Evolutionary conservation across 2,113 vertebrate genomes (phyloP), one percentile per base, ranked within the genome.

Genomic region (Anoura caudifer): DNA sequence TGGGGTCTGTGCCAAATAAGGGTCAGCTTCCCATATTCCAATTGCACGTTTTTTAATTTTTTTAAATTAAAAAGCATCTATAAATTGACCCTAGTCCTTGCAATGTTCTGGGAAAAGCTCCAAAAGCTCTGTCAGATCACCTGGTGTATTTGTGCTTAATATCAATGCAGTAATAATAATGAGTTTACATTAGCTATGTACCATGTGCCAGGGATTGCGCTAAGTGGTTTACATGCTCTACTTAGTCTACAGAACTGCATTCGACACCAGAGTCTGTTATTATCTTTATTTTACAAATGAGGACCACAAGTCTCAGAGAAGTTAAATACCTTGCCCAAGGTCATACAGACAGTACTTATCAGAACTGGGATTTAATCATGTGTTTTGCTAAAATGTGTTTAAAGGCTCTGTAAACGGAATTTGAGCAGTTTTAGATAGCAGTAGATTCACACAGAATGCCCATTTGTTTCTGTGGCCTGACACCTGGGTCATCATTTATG

Each of bases 401-500:
- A 79, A 50, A 70, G 41, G 31, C 54, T 91, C 87, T 96, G 0
- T 82, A 88, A 97, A 43, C 82, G 87, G 75, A 96, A 86, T 97
- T 95, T 96, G 83, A 92, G n/a, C 61, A 91, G 69, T 98, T 97
- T 97, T 84, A 84, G 92, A 96, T 24, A 95, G 90, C 75, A 96
- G 94, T 94, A 81, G 41, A 43, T 94, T 52, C 91, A 88, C 92
- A 95, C 63, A 67, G 92, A 81, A 93, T 80, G 96, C 96, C 94
- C 59, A 14, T 98, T 94, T 97, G 90, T 97, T 94, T 95, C 95
- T 95, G 76, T 96, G 97, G 72, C 96, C 95, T 98, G 97, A 96
- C 97, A 96, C 89, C 81, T 83, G 94, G 98, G 97, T 97, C 98
- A 98, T 98, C 38, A 69, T 88, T 98, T 90, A 79, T 97, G 98